These are phyloP conservation scores for Trialeurodes vaporariorum DNA, from an alignment of 1,140 invertebrate species.

Conservation along the genomic window DNA sequence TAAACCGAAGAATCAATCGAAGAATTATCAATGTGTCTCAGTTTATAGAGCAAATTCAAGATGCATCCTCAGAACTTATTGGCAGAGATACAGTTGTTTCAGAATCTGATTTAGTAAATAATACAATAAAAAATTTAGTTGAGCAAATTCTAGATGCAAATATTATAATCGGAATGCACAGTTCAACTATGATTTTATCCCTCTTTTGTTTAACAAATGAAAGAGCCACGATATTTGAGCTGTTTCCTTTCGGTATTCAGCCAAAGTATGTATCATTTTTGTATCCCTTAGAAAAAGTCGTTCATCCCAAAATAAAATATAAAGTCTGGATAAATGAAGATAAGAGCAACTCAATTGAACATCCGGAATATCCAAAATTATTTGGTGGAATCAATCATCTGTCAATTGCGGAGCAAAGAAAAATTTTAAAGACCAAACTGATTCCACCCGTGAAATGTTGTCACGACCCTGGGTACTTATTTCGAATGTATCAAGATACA, in stretches of 20 bases:
- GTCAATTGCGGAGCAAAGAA: constrained; percentile 26
- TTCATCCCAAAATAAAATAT: constrained; percentile 28
- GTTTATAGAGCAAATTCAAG: background rate
- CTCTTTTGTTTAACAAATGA: constrained; percentile 26
- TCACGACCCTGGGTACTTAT: constrained; percentile 39
- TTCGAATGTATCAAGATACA: constrained; percentile 43
- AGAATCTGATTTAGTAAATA: constrained; percentile 28
- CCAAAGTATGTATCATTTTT: constrained; percentile 38
- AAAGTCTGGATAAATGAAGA: background rate
- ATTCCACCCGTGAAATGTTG: constrained; percentile 39
- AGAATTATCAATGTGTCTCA: constrained; percentile 28
- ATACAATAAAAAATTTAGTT: constrained; percentile 31
- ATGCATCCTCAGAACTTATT: background rate
- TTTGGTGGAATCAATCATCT: constrained; percentile 36
- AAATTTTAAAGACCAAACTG: constrained; percentile 30
- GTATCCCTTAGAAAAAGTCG: constrained; percentile 33
- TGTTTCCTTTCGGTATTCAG: constrained; percentile 36
- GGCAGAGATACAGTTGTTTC: constrained; percentile 10
- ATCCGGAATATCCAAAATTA: constrained; percentile 31
- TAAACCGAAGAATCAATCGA: constrained; percentile 37
- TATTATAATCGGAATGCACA: constrained; percentile 34
- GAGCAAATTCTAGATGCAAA: constrained; percentile 26
- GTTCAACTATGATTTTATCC: constrained; percentile 30
- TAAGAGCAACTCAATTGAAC: constrained; percentile 24
- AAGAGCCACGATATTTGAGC: constrained; percentile 28